Evolutionary conservation across 2,888 invertebrate genomes (phyloP).

Genomic region (Pristionchus entomophagus): DNA sequence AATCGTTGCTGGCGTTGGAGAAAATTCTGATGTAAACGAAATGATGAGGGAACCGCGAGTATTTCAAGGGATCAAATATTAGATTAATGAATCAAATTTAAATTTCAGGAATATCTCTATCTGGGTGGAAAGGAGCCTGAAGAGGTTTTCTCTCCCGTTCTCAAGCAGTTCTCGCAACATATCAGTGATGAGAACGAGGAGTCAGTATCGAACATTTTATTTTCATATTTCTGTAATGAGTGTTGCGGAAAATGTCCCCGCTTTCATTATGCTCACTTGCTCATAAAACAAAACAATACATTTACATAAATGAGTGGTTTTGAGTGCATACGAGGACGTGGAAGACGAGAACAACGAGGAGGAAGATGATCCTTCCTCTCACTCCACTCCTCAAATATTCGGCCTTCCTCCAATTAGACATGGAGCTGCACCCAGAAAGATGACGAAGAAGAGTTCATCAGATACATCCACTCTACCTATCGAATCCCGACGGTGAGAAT

Average conservation of each 20-base stretch:
- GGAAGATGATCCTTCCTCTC: neutral
- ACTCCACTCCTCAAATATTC: conserved; percentile 9
- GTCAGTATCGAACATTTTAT: neutral
- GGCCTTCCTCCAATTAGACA: neutral
- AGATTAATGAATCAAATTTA: neutral
- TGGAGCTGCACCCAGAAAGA: neutral
- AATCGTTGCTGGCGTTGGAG: neutral
- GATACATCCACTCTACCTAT: neutral
- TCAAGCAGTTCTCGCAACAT: neutral
- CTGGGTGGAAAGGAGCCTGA: conserved; percentile 1
- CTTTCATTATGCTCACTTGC: neutral
- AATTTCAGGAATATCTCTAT: conserved; percentile 29
- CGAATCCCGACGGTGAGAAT: neutral
- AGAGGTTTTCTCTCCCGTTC: neutral
- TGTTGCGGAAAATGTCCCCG: neutral
- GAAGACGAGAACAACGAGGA: conserved; percentile 25
- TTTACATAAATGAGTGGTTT: too few relatives aligned
- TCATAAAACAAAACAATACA: neutral
- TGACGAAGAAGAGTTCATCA: neutral
- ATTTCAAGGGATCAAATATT: neutral
- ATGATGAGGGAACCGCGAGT: neutral
- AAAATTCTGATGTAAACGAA: neutral
- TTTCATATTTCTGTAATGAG: neutral
- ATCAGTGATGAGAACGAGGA: conserved; percentile 6
- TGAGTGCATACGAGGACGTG: neutral